Evolutionary conservation across 2,113 vertebrate genomes (phyloP), one percentile per base, ranked within the genome.

Genomic region (Dolichallabes microphthalmus): DNA sequence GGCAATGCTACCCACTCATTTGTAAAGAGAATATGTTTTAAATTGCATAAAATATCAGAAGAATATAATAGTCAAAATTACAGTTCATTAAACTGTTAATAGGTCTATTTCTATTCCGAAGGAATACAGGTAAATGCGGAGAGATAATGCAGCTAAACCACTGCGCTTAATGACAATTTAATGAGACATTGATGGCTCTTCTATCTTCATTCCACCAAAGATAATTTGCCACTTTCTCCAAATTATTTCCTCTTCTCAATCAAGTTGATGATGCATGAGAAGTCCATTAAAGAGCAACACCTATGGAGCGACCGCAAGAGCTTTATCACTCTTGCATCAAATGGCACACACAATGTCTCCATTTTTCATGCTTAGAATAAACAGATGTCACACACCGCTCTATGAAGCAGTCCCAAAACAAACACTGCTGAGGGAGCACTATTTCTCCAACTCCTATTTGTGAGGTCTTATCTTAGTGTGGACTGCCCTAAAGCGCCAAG

Each of bases 351-450:
- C 82, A 63, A 77, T 12, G 60, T 83, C 80, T 90, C 90, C 92
- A 93, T 94, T 92, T 93, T 93, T 94, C 94, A 92, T 92, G 90
- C 89, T 95, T 94, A 92, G 87, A 93, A 91, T 82, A 91, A 92
- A 94, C 92, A 92, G 90, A 89, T 92, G 91, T 94, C 90, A 91
- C 89, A 92, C 86, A 82, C 86, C 80, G 32, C 27, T 66, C 77
- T 32, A 85, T 63, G 25, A 86, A 85, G 75, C 27, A 63, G 66
- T 77, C 81, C 52, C 30, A 27, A 35, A 84, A 83, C 88, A 85
- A 85, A 87, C 90, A 89, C 83, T 92, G 93, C 93, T 93, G 93
- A 95, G 85, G 88, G 88, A 83, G 92, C 91, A 92, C 88, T 90
- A 93, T 94, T 89, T 90, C 88, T 83, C 89, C 90, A 85, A 90